Percentiles rank a stretch among this genome's conserved stretches.
Evolutionary conservation across 2,113 vertebrate species (phyloP).

Genomic region (Pygoscelis adeliae): DNA sequence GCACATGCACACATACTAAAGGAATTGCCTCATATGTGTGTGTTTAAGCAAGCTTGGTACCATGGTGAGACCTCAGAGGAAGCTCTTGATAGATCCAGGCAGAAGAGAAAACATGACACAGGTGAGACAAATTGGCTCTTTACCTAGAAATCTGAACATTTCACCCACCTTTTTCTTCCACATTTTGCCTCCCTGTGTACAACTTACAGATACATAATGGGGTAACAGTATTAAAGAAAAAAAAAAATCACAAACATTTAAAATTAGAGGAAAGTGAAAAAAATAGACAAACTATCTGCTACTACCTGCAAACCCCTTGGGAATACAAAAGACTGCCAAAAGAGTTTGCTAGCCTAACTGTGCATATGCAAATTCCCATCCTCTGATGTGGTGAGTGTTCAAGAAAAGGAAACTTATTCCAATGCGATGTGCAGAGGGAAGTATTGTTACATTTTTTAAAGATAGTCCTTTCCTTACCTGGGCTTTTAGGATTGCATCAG

Average conservation of each 20-base stretch:
- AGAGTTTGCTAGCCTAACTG: background rate
- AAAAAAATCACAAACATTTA: background rate
- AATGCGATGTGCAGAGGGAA: background rate
- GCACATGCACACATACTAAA: background rate
- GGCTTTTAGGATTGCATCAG: background rate
- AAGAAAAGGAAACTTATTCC: background rate
- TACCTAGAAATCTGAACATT: background rate
- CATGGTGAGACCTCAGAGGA: background rate
- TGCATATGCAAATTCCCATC: background rate
- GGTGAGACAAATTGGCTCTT: background rate
- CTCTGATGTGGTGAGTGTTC: background rate
- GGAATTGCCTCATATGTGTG: background rate
- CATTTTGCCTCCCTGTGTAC: background rate
- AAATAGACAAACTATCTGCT: background rate
- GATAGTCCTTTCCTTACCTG: background rate
- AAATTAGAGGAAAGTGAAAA: background rate
- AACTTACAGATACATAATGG: background rate
- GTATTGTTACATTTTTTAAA: background rate
- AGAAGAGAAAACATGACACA: slow-evolving; percentile 18
- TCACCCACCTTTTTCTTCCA: background rate
- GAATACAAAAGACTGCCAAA: background rate
- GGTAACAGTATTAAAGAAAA: background rate
- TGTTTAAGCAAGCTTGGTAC: slow-evolving; percentile 24
- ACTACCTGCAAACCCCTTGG: background rate
- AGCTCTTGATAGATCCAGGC: background rate